Percentiles rank a stretch among this genome's conserved stretches.
These are phyloP conservation scores for Pseudochaenichthys georgianus DNA, from an alignment of 2,797 vertebrate species.

Conservation along the genomic window DNA sequence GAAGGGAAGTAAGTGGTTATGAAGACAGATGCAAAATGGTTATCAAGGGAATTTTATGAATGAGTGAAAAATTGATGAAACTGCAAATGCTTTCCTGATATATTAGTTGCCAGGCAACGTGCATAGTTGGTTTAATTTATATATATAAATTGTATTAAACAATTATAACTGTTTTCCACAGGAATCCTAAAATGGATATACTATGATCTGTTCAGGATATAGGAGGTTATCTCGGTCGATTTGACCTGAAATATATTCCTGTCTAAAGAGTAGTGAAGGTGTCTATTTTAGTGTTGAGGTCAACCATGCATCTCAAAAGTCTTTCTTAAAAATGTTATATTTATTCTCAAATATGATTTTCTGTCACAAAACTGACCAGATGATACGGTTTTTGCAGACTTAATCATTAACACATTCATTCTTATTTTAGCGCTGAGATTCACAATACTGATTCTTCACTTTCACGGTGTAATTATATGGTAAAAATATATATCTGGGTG, in stretches of 20 bases:
- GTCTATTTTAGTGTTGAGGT: not conserved
- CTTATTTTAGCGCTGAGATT: not conserved
- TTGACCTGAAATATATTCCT: not conserved
- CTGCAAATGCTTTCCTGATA: not conserved
- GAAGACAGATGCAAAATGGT: not conserved
- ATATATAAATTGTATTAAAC: not conserved
- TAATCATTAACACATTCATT: not conserved
- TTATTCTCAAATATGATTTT: constrained; percentile 7
- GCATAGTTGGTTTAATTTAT: not conserved
- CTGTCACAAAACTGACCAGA: not conserved
- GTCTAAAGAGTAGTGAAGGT: not conserved
- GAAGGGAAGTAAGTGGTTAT: not conserved
- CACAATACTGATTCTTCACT: not conserved
- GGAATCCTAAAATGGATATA: not conserved
- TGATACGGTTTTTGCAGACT: not conserved
- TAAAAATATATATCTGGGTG: constrained; percentile 7
- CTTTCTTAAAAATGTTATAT: not conserved
- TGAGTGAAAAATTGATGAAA: constrained; percentile 4
- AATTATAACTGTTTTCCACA: not conserved
- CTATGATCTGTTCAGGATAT: not conserved
- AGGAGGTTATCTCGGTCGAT: not conserved
- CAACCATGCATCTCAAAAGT: not conserved
- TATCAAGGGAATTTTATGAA: constrained; percentile 3
- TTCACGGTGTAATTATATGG: constrained; percentile 14
- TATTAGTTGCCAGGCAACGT: constrained; percentile 11